These are phyloP conservation scores for Alosa sapidissima DNA, from an alignment of 2,797 vertebrate species.

Conservation along the genomic window DNA sequence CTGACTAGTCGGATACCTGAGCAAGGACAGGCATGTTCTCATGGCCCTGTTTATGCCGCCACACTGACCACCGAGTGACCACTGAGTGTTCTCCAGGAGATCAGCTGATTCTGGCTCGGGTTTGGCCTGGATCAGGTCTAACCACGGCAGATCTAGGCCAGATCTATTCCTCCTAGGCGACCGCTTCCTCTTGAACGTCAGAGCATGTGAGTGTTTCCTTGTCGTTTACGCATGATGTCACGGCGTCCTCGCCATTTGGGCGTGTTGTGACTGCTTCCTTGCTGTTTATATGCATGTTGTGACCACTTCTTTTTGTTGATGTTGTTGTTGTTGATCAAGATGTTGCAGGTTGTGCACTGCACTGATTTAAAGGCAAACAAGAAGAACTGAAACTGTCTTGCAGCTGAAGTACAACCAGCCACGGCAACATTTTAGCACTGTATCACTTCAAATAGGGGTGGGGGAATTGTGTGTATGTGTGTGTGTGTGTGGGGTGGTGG, in stretches of 20 bases:
- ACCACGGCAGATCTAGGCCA: not conserved
- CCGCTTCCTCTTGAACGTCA: not conserved
- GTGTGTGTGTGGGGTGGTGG: not conserved
- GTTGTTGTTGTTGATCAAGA: not conserved
- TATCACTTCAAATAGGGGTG: not conserved
- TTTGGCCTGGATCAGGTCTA: not conserved
- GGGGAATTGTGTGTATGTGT: not conserved
- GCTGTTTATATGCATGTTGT: not conserved
- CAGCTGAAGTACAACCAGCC: not conserved
- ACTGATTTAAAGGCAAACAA: not conserved
- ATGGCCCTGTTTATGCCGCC: too few species aligned
- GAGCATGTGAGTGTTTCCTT: too few species aligned
- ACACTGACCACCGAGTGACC: too few species aligned
- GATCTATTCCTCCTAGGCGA: too few species aligned
- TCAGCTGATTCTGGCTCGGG: not conserved
- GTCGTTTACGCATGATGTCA: too few species aligned
- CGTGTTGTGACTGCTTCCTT: not conserved
- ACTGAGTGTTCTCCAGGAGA: not conserved
- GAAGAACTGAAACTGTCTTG: not conserved
- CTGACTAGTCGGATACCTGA: too few species aligned
- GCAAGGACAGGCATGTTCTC: too few species aligned
- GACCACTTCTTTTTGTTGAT: not conserved
- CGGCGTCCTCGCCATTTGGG: not conserved
- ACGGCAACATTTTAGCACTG: not conserved
- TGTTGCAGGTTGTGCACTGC: not conserved